Base-by-base conservation (phyloP, 64 coral and sea anemone species). In the Astreopora myriophthalma region DNA sequence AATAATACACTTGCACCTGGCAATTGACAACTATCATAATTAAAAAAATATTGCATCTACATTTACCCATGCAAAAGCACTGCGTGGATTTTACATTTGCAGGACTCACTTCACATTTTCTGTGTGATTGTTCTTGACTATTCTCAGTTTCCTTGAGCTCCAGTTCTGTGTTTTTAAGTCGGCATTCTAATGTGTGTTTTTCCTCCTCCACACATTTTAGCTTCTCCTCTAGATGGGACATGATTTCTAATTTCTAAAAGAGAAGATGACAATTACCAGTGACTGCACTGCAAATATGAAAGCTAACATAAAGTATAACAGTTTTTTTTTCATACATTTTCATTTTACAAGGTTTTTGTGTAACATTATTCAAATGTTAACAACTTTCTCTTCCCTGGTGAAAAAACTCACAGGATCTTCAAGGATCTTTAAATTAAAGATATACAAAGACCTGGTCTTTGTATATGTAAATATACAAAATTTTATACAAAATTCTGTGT, bases 191-290 rank as follows among this genome's bases (percentile, higher is more conserved):
- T 26, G 91, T 93, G 44, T 81, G 72, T 40, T 96, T 96, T 48
- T 94, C 91, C 22, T 96, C 91, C 33, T 96, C 95, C 2, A 79
- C 88, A 34, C 77, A 93, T 34, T 81, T 62, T 10, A 96, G 87
- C 63, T 96, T 93, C 49, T 70, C 93, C 61, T 96, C 73, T 13
- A 94, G 34, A 57, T 90, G 90, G 48, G 76, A 80, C 40, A 90
- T 62, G 34, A 62, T 74, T 48, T 94, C 95, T 48, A 96, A 65
- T 81, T 96, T 87, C 95, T 96, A 67, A 8, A 61, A 16, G 33
- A 7, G 29, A 31, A 80, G 44, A 27, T 2, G 4, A 49, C 32
- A 34, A 38, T 35, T n/a, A n/a, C n/a, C n/a, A n/a, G n/a, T n/a
- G n/a, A n/a, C n/a, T n/a, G n/a, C 5, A 49, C 28, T 3, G 2